phyloP scores from a whole-genome alignment of 2,797 vertebrate genomes.

The Dendrocincla fuliginosa region DNA sequence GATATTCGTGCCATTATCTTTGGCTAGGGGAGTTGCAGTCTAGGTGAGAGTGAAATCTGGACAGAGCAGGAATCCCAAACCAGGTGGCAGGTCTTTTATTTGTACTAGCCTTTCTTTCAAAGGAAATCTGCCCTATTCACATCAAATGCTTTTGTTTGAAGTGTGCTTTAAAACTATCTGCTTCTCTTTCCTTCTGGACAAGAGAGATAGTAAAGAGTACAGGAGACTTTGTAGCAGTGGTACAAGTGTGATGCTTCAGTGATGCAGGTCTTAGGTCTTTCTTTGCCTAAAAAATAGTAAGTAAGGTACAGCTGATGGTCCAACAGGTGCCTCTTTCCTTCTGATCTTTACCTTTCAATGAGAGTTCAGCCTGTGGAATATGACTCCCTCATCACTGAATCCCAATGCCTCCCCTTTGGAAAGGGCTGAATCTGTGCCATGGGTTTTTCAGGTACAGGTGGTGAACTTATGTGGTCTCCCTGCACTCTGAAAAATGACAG shows the following conservation, averaged over 20 bases:
- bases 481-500: neutral
- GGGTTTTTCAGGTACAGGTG: neutral
- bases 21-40: no score
- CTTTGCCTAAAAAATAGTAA: neutral
- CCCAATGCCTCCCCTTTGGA: neutral
- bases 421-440: neutral
- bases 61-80: neutral
- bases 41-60: neutral
- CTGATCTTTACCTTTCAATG: neutral
- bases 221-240: neutral
- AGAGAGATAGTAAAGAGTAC: neutral
- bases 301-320: neutral
- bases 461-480: neutral
- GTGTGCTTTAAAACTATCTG: neutral
- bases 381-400: fast-evolving
- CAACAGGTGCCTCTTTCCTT: neutral
- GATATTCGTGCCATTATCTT: neutral
- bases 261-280: neutral
- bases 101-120: neutral
- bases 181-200: neutral
- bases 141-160: neutral
- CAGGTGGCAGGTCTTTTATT: neutral
- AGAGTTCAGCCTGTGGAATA: neutral
- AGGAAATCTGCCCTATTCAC: neutral
- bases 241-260: neutral